Evolutionary conservation across 2,113 vertebrate genomes (phyloP), one percentile per base, ranked within the genome.

Genomic region (Bombycilla garrulus): DNA sequence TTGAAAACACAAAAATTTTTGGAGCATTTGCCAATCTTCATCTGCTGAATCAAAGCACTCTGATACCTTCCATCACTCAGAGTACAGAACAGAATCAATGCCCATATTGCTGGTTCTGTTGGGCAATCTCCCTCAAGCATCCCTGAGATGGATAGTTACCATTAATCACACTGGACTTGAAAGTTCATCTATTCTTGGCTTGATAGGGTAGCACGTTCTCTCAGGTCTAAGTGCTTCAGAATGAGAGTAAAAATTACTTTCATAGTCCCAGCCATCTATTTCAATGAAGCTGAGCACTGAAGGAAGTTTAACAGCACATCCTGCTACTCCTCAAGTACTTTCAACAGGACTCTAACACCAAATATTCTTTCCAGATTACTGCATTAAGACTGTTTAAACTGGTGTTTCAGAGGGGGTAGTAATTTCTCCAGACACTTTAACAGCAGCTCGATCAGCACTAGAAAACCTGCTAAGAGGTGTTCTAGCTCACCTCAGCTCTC

Each of bases 231-330:
- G 67, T 77, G 83, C 81, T 97, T 94, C 66, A 74, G 73, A 90
- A 95, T 78, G 79, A 90, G 69, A 61, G 86, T 54, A 88, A 91
- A 96, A 97, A 94, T 92, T 72, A 81, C 83, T 83, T 94, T 72
- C 83, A 33, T 44, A 66, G 65, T 65, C 91, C 29, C 86, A 92
- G 69, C 25, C 56, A 92, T 79, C 58, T 61, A 90, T 86, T 91
- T 90, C 62, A 84, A 42, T 69, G 62, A 88, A 95, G 78, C 26
- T 76, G 65, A 93, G 58, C 44, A 51, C 28, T 56, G 33, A 77
- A 66, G 80, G 62, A 86, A 53, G 64, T 71, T 97, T 93, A 93
- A 76, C 33, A 50, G 47, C 54, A 82, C 60, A 89, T 45, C 47
- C 44, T 45, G 24, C 38, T 44, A 62, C 24, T 24, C 67, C 77